phyloP scores from a whole-genome alignment of 2,113 vertebrate genomes.

The Rhombomys opimus region DNA sequence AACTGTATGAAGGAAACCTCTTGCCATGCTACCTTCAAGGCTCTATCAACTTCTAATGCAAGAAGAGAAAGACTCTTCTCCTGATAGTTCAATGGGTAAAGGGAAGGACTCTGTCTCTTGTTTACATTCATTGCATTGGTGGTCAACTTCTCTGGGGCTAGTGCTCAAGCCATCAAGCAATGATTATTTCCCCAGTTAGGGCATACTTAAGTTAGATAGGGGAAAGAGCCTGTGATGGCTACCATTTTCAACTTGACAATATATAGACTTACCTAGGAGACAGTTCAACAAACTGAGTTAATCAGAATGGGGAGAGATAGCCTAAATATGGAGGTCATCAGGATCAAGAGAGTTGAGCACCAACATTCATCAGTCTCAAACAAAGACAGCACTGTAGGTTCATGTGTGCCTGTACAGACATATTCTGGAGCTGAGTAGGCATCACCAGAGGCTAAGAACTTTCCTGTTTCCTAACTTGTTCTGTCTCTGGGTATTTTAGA shows the following conservation, averaged over 20 bases:
- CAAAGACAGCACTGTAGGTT: not conserved
- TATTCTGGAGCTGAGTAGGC: not conserved
- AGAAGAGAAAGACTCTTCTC: not conserved
- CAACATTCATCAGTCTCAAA: not conserved
- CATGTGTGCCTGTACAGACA: not conserved
- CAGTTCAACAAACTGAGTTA: too few relatives aligned
- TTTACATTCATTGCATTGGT: not conserved
- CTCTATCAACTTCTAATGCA: constrained; percentile 29
- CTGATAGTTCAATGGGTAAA: not conserved
- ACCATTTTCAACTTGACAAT: not conserved
- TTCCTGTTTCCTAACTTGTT: not conserved
- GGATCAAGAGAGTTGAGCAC: not conserved
- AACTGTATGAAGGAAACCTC: not conserved
- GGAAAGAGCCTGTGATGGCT: not conserved
- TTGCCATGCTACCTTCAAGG: constrained; percentile 35
- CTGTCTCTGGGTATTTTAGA: not conserved
- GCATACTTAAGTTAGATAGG: not conserved
- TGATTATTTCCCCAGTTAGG: not conserved
- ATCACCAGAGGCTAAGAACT: too few relatives aligned
- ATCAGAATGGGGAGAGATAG: not conserved
- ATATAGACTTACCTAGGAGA: not conserved
- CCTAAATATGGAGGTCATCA: not conserved
- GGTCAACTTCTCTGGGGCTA: not conserved
- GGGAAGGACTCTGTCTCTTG: not conserved
- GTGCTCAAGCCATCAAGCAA: not conserved